Evolutionary conservation across 2,113 vertebrate species (phyloP), one percentile per base, ranked within the genome.

Genomic region (Panthera tigris): DNA sequence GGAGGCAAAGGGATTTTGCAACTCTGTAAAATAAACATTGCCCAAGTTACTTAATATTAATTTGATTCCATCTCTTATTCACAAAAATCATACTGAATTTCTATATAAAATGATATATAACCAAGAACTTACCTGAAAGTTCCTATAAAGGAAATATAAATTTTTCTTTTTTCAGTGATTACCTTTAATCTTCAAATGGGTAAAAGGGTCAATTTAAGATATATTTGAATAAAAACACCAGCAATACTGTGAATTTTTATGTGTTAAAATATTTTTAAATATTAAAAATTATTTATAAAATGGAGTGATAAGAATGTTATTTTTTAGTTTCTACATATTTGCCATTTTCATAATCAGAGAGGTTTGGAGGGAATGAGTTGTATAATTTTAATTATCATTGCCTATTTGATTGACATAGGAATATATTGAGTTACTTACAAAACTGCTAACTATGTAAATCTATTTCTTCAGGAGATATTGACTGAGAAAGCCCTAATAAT

Each of bases 391-490:
- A 73, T 78, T 94, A 94, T 55, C 55, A 76, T 85, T 76, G 1
- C 55, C 6, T 33, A 48, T 85, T 94, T 96, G 52, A 71, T 81
- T 78, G 63, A 61, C 27, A 82, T 52, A 74, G 14, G 91, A 89
- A 89, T 97, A 85, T 89, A 94, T 36, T 57, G 2, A 96, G 95
- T 89, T 94, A 73, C 55, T 92, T 91, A 78, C 16, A 94, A 95
- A 76, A 89, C 41, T 80, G 7, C 57, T 91, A 90, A 89, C 6
- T 86, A 55, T 91, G 1, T 76, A 90, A 97, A 80, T 92, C n/a
- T 68, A 31, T 95, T 87, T 90, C 41, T 89, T 95, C 55, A 78
- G 45, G 89, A 80, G 41, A 84, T 87, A 94, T 89, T 89, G 86
- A 96, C 71, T 41, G 23, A 87, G 48, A 65, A 95, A 83, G 3